Conservation (phyloP, 2,797 vertebrate species). For the Aplochiton taeniatus region DNA sequence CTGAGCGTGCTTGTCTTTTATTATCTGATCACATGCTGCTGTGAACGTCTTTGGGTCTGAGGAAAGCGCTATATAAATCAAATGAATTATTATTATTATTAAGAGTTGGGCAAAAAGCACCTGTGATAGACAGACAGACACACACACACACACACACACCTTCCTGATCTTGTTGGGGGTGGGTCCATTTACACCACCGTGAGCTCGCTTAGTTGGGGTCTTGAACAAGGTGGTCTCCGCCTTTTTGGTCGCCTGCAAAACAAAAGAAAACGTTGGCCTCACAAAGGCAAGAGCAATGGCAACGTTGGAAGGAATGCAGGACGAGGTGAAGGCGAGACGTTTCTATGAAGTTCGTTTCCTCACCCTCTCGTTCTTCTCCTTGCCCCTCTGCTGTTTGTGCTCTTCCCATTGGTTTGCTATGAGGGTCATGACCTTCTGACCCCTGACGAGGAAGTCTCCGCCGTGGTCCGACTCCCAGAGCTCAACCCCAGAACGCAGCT, state of each 20-base stretch:
- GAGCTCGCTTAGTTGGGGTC: constrained; percentile 54
- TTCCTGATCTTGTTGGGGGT: constrained; percentile 58
- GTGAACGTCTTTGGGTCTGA: too few relatives aligned
- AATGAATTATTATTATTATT: too few relatives aligned
- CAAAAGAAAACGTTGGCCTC: constrained; percentile 3
- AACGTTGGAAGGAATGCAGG: not conserved
- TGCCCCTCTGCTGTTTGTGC: constrained; percentile 59
- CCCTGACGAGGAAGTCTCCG: constrained; percentile 55
- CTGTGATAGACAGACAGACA: too few relatives aligned
- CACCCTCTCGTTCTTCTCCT: constrained; percentile 62
- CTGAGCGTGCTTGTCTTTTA: too few relatives aligned
- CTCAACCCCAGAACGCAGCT: constrained; percentile 54
- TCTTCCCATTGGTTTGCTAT: constrained; percentile 62
- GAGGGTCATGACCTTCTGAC: constrained; percentile 58
- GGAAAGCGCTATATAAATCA: too few relatives aligned
- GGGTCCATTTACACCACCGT: constrained; percentile 15
- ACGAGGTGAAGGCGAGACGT: not conserved
- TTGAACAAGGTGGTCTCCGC: constrained; percentile 39
- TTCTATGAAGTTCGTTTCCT: constrained; percentile 20
- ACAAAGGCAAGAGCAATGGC: constrained; percentile 1
- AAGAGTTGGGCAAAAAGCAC: not conserved
- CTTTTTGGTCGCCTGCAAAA: constrained; percentile 53
- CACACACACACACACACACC: constrained; percentile 21
- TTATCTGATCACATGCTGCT: too few relatives aligned
- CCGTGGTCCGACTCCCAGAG: constrained; percentile 57